Evolutionary conservation across 2,888 invertebrate genomes (phyloP).

Genomic region (Brachynemurus nebulosus): DNA sequence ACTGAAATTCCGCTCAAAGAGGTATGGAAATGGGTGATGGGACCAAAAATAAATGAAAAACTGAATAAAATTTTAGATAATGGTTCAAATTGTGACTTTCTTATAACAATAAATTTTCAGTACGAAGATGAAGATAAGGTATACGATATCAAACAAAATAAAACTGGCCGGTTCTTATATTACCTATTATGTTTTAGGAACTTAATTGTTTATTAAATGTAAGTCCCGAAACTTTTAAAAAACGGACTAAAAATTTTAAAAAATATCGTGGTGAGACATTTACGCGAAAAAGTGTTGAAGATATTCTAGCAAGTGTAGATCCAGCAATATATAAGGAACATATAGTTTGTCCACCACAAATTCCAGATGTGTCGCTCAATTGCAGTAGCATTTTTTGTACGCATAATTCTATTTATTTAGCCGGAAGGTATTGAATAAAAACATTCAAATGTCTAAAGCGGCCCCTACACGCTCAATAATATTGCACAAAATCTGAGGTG

Average conservation of each 20-base stretch:
- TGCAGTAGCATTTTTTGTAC: constrained; percentile 39
- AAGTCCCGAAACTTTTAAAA: constrained; percentile 32
- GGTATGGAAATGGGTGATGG: constrained; percentile 62
- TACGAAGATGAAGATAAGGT: constrained; percentile 40
- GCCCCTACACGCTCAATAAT: too few relatives aligned
- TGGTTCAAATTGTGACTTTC: constrained; percentile 41
- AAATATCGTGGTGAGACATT: constrained; percentile 37
- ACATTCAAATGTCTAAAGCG: too few relatives aligned
- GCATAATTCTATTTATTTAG: constrained; percentile 50
- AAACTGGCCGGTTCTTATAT: too few relatives aligned
- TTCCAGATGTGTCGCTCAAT: constrained; percentile 30
- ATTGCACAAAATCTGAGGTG: too few relatives aligned
- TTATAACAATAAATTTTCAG: constrained; percentile 42
- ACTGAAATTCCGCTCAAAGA: constrained; percentile 51
- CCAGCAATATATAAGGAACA: constrained; percentile 35
- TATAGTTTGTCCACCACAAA: constrained; percentile 38
- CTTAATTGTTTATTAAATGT: constrained; percentile 32
- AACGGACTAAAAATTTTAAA: constrained; percentile 28
- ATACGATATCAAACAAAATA: too few relatives aligned
- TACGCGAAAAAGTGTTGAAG: constrained; percentile 52
- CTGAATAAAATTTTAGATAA: constrained; percentile 42
- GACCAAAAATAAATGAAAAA: constrained; percentile 39
- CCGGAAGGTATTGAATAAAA: constrained; percentile 48
- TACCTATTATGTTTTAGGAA: constrained; percentile 29
- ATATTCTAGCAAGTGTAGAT: constrained; percentile 34